A percentile compares a stretch with the other conserved stretches of the same genome.
These are phyloP conservation scores for Myotis davidii DNA, from an alignment of 2,113 vertebrate genomes.

Conservation along the genomic window DNA sequence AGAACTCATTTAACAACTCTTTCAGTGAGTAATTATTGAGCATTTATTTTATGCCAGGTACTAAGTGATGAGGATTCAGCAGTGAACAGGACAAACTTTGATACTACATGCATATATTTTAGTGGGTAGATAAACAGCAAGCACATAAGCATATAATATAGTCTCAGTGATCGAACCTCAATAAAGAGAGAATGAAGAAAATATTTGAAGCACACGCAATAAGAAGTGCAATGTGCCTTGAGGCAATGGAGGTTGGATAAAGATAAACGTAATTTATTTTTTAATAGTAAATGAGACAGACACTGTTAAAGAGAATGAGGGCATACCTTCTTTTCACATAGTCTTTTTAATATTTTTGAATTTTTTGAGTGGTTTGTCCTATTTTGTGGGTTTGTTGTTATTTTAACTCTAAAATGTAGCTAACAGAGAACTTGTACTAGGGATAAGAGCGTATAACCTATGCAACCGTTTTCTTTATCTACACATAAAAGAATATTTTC, in stretches of 20 bases:
- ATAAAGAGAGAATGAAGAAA: background rate
- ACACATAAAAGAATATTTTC: background rate
- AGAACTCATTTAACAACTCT: background rate
- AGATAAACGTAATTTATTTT: background rate
- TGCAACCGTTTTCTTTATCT: background rate
- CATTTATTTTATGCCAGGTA: background rate
- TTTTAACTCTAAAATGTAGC: background rate
- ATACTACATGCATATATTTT: background rate
- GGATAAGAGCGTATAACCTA: background rate
- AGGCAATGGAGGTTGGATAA: background rate
- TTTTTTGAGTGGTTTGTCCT: background rate
- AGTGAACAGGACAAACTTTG: background rate
- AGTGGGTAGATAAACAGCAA: background rate
- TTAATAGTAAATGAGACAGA: too few species aligned
- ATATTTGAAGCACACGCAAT: background rate
- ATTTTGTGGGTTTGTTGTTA: background rate
- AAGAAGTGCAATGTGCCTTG: background rate
- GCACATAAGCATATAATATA: too few species aligned
- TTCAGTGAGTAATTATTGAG: background rate
- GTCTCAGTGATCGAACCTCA: too few species aligned
- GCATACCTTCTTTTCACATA: background rate
- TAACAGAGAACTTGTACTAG: background rate
- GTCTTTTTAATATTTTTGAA: background rate
- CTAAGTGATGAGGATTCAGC: background rate
- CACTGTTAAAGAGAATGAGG: background rate